A percentile compares a stretch with the other conserved stretches of the same genome.
Evolutionary conservation across 2,113 vertebrate genomes (phyloP).

Genomic region (Sardina pilchardus): DNA sequence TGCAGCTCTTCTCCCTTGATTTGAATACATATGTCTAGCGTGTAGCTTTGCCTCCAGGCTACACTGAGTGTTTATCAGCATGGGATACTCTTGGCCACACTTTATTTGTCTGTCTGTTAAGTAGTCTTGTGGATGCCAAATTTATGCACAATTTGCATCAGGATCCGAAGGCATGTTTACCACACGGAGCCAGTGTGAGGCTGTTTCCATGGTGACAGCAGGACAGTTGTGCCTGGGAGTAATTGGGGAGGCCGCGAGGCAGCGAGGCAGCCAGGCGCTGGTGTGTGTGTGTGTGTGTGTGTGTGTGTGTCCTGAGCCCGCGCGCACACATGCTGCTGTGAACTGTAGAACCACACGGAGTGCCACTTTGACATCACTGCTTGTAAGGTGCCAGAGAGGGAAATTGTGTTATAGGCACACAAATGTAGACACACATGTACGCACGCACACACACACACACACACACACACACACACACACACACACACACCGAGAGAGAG

Average conservation of each 20-base stretch:
- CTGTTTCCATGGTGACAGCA: constrained; percentile 31
- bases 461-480: not conserved
- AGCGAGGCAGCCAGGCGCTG: not conserved
- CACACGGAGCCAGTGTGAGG: constrained; percentile 11
- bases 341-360: not conserved
- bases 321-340: not conserved
- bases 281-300: not conserved
- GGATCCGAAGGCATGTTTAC: not conserved
- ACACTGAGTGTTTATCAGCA: not conserved
- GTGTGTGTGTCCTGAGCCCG: not conserved
- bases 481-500: not conserved
- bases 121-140: not conserved
- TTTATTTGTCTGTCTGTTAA: not conserved
- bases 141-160: not conserved
- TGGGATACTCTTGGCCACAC: not conserved
- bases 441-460: not conserved
- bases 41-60: not conserved
- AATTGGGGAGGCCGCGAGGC: not conserved
- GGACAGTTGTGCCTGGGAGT: not conserved
- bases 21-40: not conserved
- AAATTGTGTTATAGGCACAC: not conserved
- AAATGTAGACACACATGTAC: not conserved
- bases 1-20: not conserved
- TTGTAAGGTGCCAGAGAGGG: not conserved
- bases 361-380: not conserved